These are phyloP conservation scores for Tipula helvola DNA, from an alignment of 2,888 invertebrate species.

Conservation along the genomic window DNA sequence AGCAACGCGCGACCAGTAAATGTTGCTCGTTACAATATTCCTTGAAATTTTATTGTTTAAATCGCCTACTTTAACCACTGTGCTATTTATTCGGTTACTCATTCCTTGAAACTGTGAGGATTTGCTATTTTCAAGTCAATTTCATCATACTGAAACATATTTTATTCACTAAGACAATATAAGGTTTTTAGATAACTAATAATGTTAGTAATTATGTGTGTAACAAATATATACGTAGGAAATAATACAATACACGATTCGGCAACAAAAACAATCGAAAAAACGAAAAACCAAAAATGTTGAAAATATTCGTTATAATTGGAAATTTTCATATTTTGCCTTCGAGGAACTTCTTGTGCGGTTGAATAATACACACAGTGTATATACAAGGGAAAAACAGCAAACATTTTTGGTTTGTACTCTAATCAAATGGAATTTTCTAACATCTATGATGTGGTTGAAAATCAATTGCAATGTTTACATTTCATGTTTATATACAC, in stretches of 20 bases:
- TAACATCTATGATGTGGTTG: not conserved
- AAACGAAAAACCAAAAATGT: not conserved
- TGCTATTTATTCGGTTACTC: too few relatives aligned
- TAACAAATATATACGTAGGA: not conserved
- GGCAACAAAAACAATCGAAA: not conserved
- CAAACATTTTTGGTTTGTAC: not conserved
- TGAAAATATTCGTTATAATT: not conserved
- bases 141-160: too few relatives aligned
- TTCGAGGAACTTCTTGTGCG: not conserved
- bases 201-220: too few relatives aligned
- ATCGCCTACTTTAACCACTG: too few relatives aligned
- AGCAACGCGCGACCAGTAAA: too few relatives aligned
- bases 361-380: not conserved
- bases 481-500: not conserved
- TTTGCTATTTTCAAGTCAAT: too few relatives aligned
- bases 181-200: too few relatives aligned
- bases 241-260: not conserved
- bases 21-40: too few relatives aligned
- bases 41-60: too few relatives aligned
- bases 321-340: not conserved
- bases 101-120: too few relatives aligned
- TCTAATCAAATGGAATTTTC: not conserved
- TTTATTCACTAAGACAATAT: too few relatives aligned
- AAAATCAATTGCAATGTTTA: not conserved
- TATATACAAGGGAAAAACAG: not conserved